phyloP scores from a whole-genome alignment of 2,888 invertebrate species.

The Heliconius ethilla region DNA sequence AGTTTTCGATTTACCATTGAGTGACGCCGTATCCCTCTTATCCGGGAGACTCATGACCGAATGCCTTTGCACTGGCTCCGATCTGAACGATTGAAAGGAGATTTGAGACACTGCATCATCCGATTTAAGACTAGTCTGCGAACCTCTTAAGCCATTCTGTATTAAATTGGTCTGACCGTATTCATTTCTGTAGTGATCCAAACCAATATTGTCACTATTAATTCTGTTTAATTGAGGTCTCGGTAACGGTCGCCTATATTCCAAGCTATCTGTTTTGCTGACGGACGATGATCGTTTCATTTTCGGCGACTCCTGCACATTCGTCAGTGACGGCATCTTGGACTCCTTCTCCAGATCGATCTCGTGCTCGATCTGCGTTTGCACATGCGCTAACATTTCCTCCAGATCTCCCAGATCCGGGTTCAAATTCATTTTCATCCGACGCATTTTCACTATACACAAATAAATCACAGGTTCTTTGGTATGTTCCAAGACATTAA shows the following conservation, averaged over 20 bases:
- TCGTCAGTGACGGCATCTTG: constrained; percentile 66
- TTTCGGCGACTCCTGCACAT: constrained; percentile 70
- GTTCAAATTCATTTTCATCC: constrained; percentile 67
- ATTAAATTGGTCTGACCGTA: constrained; percentile 56
- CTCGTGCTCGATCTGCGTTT: constrained; percentile 74
- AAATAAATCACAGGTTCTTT: constrained; percentile 24
- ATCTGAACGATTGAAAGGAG: constrained; percentile 71
- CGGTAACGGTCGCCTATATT: constrained; percentile 57
- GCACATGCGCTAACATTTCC: constrained; percentile 77
- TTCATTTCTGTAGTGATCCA: constrained; percentile 56
- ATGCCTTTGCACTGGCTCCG: constrained; percentile 66
- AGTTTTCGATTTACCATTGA: constrained; percentile 66
- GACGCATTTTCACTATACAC: constrained; percentile 58
- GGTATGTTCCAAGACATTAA: constrained; percentile 11
- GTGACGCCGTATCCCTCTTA: constrained; percentile 58
- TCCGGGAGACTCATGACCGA: constrained; percentile 69
- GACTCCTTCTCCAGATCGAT: constrained; percentile 71
- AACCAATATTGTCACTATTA: constrained; percentile 53
- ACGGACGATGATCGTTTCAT: constrained; percentile 63
- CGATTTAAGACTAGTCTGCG: constrained; percentile 64
- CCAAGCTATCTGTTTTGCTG: constrained; percentile 59
- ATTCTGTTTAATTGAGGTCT: constrained; percentile 57
- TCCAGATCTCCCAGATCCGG: constrained; percentile 77
- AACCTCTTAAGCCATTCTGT: constrained; percentile 60
- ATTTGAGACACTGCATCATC: constrained; percentile 66